Conservation (phyloP, 2,888 invertebrate genomes). For the Blera fallax region DNA sequence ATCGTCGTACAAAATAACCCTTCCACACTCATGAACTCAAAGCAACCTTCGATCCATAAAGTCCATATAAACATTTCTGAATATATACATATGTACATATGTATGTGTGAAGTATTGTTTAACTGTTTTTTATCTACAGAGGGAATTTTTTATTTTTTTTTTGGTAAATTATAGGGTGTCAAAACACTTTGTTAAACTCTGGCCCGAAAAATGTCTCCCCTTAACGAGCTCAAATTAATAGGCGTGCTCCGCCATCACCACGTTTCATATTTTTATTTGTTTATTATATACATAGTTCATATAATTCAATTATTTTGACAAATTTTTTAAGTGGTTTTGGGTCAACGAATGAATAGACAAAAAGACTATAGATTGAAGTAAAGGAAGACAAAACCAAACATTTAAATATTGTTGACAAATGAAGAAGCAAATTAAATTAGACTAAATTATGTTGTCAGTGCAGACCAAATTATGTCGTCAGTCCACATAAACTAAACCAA, state of each 20-base stretch:
- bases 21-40: too few relatives aligned
- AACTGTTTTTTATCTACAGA: background rate
- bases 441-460: too few relatives aligned
- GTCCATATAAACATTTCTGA: too few relatives aligned
- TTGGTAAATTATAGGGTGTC: background rate
- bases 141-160: background rate
- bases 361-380: too few relatives aligned
- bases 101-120: background rate
- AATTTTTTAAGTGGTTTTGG: background rate
- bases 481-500: too few relatives aligned
- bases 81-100: too few relatives aligned
- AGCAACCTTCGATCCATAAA: too few relatives aligned
- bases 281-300: too few relatives aligned
- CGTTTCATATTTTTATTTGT: slow-evolving; percentile 1
- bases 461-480: too few relatives aligned
- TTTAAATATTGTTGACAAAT: too few relatives aligned
- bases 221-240: background rate
- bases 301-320: slow-evolving; percentile 32
- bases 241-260: background rate
- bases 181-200: slow-evolving; percentile 8
- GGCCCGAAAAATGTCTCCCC: background rate
- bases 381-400: too few relatives aligned
- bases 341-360: background rate
- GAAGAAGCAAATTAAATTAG: too few relatives aligned
- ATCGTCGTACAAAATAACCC: background rate